Percentiles rank a stretch among this genome's conserved stretches.
phyloP scores from a whole-genome alignment of 2,888 invertebrate species.

The Xestobium rufovillosum region DNA sequence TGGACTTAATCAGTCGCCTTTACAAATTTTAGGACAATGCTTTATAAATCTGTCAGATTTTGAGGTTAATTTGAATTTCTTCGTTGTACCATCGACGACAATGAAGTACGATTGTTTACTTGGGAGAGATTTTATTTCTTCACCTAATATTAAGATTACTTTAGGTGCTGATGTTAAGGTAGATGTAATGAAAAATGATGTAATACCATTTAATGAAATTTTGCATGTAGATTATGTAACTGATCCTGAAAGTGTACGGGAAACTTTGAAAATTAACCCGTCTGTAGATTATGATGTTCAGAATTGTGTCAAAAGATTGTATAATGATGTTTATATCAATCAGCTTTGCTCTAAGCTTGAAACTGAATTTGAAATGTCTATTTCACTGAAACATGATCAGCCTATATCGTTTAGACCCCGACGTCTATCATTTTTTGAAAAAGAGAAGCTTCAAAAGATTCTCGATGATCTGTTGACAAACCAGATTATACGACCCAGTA shows the following conservation, averaged over 20 bases:
- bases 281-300: no score
- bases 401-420: conserved; percentile 17
- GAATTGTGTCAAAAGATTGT: no score
- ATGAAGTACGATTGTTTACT: conserved; percentile 12
- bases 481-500: conserved; percentile 29
- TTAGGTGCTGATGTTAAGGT: no score
- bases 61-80: conserved; percentile 13
- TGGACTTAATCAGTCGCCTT: conserved; percentile 7
- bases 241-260: no score
- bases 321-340: conserved; percentile 7
- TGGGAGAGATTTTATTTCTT: conserved; percentile 13
- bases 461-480: conserved; percentile 19
- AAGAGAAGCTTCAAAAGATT: conserved; percentile 18
- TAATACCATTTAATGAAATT: no score
- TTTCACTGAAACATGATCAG: conserved; percentile 9
- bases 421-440: conserved; percentile 21
- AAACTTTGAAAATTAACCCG: no score
- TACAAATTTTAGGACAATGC: conserved; percentile 7
- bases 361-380: conserved; percentile 9
- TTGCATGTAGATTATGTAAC: no score
- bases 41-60: no score
- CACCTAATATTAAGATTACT: no score
- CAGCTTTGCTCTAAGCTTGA: conserved; percentile 2
- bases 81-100: conserved; percentile 14
- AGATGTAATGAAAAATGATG: no score